A percentile compares a stretch with the other conserved stretches of the same genome.
Evolutionary conservation across 2,888 invertebrate genomes (phyloP).

Genomic region (Drosophila mimica): DNA sequence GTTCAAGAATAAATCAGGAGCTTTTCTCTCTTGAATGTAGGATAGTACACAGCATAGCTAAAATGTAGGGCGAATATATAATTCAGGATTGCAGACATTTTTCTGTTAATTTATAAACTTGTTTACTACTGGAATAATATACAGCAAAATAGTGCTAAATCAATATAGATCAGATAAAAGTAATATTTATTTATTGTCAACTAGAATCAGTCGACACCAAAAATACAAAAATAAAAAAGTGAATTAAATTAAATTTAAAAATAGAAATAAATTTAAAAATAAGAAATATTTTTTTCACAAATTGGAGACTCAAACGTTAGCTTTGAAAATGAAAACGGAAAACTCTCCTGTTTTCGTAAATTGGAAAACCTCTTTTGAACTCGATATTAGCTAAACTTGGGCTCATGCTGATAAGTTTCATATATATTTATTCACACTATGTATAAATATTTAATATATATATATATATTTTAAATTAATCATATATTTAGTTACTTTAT

Average conservation of each 20-base stretch:
- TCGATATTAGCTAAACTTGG: neutral
- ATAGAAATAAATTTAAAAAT: too few species aligned
- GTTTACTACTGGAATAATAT: neutral
- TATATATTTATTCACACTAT: neutral
- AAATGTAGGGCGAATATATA: neutral
- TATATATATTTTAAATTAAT: too few species aligned
- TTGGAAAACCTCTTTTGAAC: too few species aligned
- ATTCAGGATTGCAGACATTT: neutral
- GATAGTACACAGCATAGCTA: neutral
- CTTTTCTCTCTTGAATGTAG: neutral
- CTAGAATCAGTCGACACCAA: too few species aligned
- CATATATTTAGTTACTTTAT: neutral
- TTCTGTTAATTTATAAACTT: neutral
- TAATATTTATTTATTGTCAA: too few species aligned
- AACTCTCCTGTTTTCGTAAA: too few species aligned
- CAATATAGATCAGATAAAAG: neutral
- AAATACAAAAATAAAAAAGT: too few species aligned
- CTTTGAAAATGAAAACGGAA: too few species aligned
- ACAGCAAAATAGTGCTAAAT: neutral
- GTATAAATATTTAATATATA: neutral
- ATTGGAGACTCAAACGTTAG: too few species aligned
- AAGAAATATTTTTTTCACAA: too few species aligned
- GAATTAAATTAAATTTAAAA: too few species aligned
- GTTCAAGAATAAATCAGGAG: neutral
- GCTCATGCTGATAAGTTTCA: neutral